phyloP scores from a whole-genome alignment of 2,888 invertebrate species.

The Adelphocoris suturalis region DNA sequence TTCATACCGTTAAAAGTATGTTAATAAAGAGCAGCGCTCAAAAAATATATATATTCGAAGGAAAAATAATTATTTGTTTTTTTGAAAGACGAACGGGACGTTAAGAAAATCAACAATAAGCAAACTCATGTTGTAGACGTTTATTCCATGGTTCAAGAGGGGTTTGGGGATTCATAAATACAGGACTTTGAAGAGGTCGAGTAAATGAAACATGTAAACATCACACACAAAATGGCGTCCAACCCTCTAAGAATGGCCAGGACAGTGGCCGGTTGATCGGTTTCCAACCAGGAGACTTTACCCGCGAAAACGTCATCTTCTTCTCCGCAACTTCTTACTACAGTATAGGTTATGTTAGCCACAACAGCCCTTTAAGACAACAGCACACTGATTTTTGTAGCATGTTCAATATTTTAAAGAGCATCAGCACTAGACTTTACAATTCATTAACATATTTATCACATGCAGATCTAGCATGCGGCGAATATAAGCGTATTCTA shows the following conservation, averaged over 20 bases:
- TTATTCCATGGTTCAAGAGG: conserved; percentile 66
- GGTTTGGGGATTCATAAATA: conserved; percentile 3
- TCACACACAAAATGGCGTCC: conserved; percentile 19
- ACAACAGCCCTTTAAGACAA: not conserved
- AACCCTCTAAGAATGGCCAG: not conserved
- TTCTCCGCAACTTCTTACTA: not conserved
- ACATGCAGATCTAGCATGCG: conserved; percentile 66
- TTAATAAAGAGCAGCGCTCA: not conserved
- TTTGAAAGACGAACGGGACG: conserved; percentile 45
- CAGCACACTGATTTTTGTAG: not conserved
- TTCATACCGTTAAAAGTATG: not conserved
- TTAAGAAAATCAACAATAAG: conserved; percentile 40
- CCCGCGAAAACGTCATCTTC: not conserved
- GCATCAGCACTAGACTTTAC: conserved; percentile 64
- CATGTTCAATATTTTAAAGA: conserved; percentile 40
- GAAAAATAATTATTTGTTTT: not conserved
- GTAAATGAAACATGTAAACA: not conserved
- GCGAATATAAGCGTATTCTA: conserved; percentile 69
- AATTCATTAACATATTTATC: conserved; percentile 41
- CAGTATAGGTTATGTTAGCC: not conserved
- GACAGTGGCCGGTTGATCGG: not conserved
- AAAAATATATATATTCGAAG: not conserved
- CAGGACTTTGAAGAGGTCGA: not conserved
- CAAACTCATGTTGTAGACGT: conserved; percentile 47
- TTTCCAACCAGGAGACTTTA: not conserved